phyloP scores from a whole-genome alignment of 2,797 vertebrate species.

The Rhodeus uyekii region DNA sequence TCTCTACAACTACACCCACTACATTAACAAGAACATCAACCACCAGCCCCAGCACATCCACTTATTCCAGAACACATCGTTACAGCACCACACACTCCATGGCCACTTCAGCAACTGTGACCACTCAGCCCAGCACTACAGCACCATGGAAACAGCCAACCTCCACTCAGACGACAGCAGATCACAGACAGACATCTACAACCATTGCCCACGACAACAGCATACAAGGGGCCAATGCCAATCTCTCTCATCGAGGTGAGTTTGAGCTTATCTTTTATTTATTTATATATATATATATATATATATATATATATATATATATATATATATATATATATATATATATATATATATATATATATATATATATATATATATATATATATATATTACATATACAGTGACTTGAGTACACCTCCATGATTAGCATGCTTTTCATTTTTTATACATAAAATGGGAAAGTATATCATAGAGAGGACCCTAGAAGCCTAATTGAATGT shows the following conservation, averaged over 20 bases:
- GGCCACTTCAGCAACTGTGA: conserved; percentile 22
- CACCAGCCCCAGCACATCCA: conserved; percentile 13
- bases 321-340: no score
- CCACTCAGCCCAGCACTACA: conserved; percentile 54
- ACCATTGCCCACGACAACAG: conserved; percentile 67
- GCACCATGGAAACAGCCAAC: conserved; percentile 57
- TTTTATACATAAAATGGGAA: background rate
- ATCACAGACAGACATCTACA: conserved; percentile 50
- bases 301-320: no score
- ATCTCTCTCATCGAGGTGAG: conserved; percentile 93
- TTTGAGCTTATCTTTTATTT: no score
- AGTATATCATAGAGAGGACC: background rate
- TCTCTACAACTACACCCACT: conserved; percentile 41
- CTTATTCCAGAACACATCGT: conserved; percentile 50
- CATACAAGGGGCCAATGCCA: conserved; percentile 83
- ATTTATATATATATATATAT: no score
- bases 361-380: no score
- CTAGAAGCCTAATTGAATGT: no score
- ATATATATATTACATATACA: background rate
- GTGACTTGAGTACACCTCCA: background rate
- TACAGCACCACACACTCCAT: conserved; percentile 51
- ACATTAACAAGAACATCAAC: conserved; percentile 50
- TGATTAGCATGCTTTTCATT: background rate
- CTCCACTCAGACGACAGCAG: conserved; percentile 50
- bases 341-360: no score